Evolutionary conservation across 2,888 invertebrate genomes (phyloP).

Genomic region (Liopterus haemorrhoidalis): DNA sequence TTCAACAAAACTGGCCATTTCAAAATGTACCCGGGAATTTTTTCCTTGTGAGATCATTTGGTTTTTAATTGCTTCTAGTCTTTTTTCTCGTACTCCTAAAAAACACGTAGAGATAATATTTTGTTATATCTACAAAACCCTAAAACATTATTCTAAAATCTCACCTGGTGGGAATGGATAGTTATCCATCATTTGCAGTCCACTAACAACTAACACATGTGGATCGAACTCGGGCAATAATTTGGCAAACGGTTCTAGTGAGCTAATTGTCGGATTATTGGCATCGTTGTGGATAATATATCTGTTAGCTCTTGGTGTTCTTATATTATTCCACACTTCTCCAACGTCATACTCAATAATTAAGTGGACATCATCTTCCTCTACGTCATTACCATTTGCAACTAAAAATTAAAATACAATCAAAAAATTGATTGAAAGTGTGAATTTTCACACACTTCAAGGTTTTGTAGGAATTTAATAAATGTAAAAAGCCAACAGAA

Average conservation of each 20-base stretch:
- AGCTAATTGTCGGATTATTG: slow-evolving; percentile 68
- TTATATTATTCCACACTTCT: slow-evolving; percentile 67
- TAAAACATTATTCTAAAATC: slow-evolving; percentile 6
- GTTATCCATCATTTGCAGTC: slow-evolving; percentile 85
- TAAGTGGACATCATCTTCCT: slow-evolving; percentile 72
- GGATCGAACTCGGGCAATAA: slow-evolving; percentile 59
- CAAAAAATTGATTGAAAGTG: too few relatives aligned
- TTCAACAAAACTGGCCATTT: slow-evolving; percentile 82
- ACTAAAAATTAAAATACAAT: slow-evolving; percentile 3
- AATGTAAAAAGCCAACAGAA: too few relatives aligned
- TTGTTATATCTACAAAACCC: neutral
- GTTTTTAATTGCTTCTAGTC: slow-evolving; percentile 58
- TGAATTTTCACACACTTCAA: too few relatives aligned
- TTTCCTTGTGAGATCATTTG: slow-evolving; percentile 58
- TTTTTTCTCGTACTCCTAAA: slow-evolving; percentile 58
- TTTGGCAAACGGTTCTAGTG: slow-evolving; percentile 63
- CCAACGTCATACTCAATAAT: slow-evolving; percentile 74
- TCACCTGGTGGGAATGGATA: slow-evolving; percentile 61
- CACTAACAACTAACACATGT: slow-evolving; percentile 71
- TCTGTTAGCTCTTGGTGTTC: slow-evolving; percentile 73
- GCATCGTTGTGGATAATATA: slow-evolving; percentile 79
- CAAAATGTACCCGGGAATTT: slow-evolving; percentile 69
- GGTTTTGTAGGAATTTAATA: too few relatives aligned
- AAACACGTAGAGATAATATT: slow-evolving; percentile 26
- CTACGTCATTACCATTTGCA: slow-evolving; percentile 57